A percentile compares a stretch with the other conserved stretches of the same genome.
Evolutionary conservation across 1,140 invertebrate species (phyloP).

Genomic region (Platorchestia sp.): DNA sequence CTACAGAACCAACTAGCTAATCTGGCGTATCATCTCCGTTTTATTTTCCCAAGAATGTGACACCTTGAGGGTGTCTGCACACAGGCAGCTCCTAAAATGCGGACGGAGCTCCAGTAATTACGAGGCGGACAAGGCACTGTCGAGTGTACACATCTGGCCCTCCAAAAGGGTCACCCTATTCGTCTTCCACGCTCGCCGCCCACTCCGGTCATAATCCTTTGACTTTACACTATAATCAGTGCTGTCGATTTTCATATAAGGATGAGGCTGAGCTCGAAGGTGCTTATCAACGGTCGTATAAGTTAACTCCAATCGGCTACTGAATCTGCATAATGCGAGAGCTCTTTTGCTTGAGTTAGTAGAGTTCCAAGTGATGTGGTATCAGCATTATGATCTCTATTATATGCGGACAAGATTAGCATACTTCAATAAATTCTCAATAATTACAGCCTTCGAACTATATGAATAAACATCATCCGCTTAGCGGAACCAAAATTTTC

Average conservation of each 20-base stretch:
- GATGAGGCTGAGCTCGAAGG: constrained; percentile 47
- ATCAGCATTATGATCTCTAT: constrained; percentile 53
- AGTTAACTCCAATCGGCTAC: constrained; percentile 53
- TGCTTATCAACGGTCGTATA: constrained; percentile 54
- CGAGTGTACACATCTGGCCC: background rate
- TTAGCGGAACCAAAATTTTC: constrained; percentile 8
- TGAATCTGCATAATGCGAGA: constrained; percentile 48
- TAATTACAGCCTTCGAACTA: constrained; percentile 47
- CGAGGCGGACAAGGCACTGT: background rate
- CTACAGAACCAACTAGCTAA: background rate
- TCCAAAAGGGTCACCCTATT: constrained; percentile 11
- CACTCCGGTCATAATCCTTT: constrained; percentile 49
- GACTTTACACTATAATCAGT: constrained; percentile 47
- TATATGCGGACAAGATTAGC: constrained; percentile 48
- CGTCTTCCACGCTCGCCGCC: constrained; percentile 30
- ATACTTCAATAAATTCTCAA: constrained; percentile 36
- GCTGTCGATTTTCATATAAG: constrained; percentile 52
- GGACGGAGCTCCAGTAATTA: background rate
- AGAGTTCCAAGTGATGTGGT: constrained; percentile 37
- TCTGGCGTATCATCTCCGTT: background rate
- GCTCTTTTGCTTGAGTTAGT: constrained; percentile 53
- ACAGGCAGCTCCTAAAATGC: background rate
- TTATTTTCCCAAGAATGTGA: background rate
- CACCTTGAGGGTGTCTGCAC: background rate
- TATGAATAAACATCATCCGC: constrained; percentile 47